phyloP scores from a whole-genome alignment of 1,140 invertebrate genomes.

The Dermatophagoides farinae region DNA sequence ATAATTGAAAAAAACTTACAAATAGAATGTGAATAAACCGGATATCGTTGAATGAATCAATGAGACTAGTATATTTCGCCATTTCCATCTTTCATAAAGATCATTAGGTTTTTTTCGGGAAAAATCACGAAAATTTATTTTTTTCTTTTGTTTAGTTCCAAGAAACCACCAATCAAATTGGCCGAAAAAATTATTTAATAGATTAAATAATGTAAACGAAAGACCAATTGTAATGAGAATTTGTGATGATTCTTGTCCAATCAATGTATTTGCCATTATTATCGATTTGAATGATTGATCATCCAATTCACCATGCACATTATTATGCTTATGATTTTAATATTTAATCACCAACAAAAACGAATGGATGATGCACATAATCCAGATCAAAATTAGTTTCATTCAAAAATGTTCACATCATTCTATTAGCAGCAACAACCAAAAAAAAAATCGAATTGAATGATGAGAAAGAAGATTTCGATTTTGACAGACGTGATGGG shows the following conservation, averaged over 20 bases:
- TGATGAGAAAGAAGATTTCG: too few relatives aligned
- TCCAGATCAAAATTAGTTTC: too few relatives aligned
- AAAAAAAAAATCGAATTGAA: too few relatives aligned
- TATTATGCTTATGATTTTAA: too few relatives aligned
- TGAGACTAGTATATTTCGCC: slow-evolving; percentile 1
- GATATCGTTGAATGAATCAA: background rate
- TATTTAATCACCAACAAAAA: too few relatives aligned
- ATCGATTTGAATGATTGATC: background rate
- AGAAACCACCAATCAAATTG: background rate
- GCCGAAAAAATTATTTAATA: background rate
- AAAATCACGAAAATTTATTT: too few relatives aligned
- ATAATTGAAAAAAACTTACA: background rate
- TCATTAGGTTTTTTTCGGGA: too few relatives aligned
- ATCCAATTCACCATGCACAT: too few relatives aligned
- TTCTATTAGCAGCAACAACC: too few relatives aligned
- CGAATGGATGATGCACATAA: too few relatives aligned
- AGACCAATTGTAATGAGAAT: background rate
- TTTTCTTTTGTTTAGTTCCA: background rate
- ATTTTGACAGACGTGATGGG: too few relatives aligned
- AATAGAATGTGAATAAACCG: background rate
- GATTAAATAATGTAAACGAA: background rate
- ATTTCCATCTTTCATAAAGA: slow-evolving; percentile 2
- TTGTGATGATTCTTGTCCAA: background rate
- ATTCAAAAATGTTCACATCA: too few relatives aligned
- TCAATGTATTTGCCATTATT: background rate